Conservation (phyloP, 2,113 vertebrate species). For the Cacatua alba region DNA sequence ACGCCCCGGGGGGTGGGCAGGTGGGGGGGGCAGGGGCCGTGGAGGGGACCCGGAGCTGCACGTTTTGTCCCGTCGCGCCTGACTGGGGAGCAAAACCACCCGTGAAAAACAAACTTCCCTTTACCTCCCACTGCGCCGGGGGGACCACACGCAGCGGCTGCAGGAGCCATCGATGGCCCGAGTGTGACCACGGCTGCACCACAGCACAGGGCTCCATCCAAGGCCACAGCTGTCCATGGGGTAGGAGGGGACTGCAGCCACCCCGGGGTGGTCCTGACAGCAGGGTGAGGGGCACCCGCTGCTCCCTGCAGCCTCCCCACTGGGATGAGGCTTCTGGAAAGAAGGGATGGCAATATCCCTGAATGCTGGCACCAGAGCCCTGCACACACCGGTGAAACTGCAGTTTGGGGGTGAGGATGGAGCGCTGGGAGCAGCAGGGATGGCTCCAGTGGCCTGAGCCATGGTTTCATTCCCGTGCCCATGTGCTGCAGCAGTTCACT, state of each 20-base stretch:
- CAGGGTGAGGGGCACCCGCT: neutral
- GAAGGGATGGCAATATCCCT: accelerated
- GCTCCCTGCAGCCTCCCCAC: neutral
- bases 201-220: neutral
- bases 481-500: neutral
- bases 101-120: neutral
- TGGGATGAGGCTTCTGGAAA: accelerated
- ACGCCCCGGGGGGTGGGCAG: no score
- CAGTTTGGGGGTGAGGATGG: neutral
- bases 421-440: neutral
- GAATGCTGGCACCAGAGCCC: neutral
- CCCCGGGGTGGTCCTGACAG: accelerated
- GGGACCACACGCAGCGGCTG: neutral
- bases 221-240: neutral
- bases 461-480: accelerated
- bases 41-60: neutral
- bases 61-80: neutral
- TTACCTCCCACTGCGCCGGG: neutral
- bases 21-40: neutral
- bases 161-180: neutral
- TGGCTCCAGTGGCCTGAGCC: neutral
- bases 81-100: neutral
- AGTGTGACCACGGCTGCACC: neutral
- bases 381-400: accelerated
- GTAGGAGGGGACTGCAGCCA: neutral